Conservation (phyloP, 2,888 invertebrate genomes). For the Pterostichus madidus region DNA sequence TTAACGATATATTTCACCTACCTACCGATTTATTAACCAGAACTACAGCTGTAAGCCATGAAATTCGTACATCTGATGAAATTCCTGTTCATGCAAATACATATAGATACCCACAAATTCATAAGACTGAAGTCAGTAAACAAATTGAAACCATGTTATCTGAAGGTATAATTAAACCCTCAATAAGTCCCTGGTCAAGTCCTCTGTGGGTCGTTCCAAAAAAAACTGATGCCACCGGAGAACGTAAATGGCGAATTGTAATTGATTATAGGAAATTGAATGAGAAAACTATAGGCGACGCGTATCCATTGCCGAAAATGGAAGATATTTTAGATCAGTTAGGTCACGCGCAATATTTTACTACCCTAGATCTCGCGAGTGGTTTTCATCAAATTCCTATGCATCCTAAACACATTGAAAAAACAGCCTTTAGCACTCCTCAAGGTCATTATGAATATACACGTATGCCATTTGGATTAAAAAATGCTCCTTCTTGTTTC, state of each 20-base stretch:
- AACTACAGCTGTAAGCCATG: conserved; percentile 54
- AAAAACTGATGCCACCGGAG: conserved; percentile 71
- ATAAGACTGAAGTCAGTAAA: conserved; percentile 67
- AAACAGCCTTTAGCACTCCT: no score
- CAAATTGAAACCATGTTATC: conserved; percentile 71
- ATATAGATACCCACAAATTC: conserved; percentile 68
- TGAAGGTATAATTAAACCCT: conserved; percentile 71
- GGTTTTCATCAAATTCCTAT: conserved; percentile 70
- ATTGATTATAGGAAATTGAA: conserved; percentile 74
- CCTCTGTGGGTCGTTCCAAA: conserved; percentile 72
- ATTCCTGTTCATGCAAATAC: conserved; percentile 66
- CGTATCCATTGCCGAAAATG: conserved; percentile 70
- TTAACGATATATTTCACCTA: conserved; percentile 61
- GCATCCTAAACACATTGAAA: conserved; percentile 63
- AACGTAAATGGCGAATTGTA: conserved; percentile 72
- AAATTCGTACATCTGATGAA: conserved; percentile 68
- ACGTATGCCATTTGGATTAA: conserved; percentile 68
- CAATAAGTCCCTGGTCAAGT: conserved; percentile 69
- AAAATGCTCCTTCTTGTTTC: no score
- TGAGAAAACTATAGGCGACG: conserved; percentile 71
- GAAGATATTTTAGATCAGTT: conserved; percentile 69
- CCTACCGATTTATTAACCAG: conserved; percentile 65
- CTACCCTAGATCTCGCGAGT: conserved; percentile 69
- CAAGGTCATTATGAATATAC: conserved; percentile 68
- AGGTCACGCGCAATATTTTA: conserved; percentile 69